Evolutionary conservation across 1,140 invertebrate species (phyloP), one percentile per base, ranked within the genome.

Genomic region (Xylocopa sonorina): DNA sequence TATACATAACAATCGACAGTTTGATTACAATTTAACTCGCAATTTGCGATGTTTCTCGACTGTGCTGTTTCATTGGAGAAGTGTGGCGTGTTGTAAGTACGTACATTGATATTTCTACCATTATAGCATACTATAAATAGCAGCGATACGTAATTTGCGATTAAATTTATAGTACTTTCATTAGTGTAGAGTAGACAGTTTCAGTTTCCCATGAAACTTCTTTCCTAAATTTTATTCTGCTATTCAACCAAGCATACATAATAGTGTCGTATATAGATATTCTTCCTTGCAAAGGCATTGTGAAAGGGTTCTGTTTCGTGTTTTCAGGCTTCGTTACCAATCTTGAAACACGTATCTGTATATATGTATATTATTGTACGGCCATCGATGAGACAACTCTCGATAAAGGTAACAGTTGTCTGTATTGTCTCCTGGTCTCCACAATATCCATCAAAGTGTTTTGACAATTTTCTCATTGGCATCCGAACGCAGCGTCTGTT

Each of bases 301-400:
- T 6, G n/a, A n/a, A 5, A 21, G 10, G 6, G 3, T 0, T 5
- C 21, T n/a, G 32, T 38, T 9, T 24, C 12, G 21, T 10, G 12
- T 62, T 38, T 38, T 38, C 34, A n/a, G 32, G 18, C 63, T 46
- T 7, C 18, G 12, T 48, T 66, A 32, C 32, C 41, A 48, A 66
- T 66, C 29, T 46, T 66, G 18, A 46, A 66, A 43, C 6, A 21
- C 12, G 41, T 27, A 27, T 21, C 24, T 9, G 12, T 43, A 16
- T 12, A 18, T 63, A 3, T 21, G 4, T 46, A 29, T 18, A 43
- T 16, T 32, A 53, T 53, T n/a, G 66, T 53, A 50, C n/a, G 66
- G 53, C 16, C n/a, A 41, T 53, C 67, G n/a, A 69, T 41, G 67
- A 55, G 34, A 69, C 50, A 29, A 69, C 9, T 29, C 67, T 58